Evolutionary conservation across 2,888 invertebrate genomes (phyloP), one percentile per base, ranked within the genome.

Genomic region (Ophion ventricosus): DNA sequence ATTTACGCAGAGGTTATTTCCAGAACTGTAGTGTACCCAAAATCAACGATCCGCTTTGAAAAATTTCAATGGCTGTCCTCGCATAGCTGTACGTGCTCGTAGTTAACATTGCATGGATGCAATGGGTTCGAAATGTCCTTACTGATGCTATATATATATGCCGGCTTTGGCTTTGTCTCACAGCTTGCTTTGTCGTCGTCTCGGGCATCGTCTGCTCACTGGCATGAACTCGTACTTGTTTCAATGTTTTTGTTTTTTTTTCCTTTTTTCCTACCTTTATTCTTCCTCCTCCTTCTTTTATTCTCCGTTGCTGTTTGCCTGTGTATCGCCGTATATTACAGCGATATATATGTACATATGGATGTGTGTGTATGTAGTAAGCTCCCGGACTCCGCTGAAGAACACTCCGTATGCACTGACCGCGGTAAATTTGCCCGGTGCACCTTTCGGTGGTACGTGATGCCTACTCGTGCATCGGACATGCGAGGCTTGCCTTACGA

Each of bases 391-490:
- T 79, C 26, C 29, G 49, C 80, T 66, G 56, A 25, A 63, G 74
- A 73, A 70, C 64, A 63, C 66, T 80, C 59, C 73, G 67, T 59
- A 74, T 73, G 66, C 73, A 74, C 80, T 73, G 73, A 80, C 80
- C 80, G 80, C 78, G 63, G 54, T 79, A 29, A 61, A 78, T 79
- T 79, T 63, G 56, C 78, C 70, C 67, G 76, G 56, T 79, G 70
- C 78, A 59, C 78, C 78, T 79, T 79, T 79, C 70, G 56, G 54
- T 72, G 56, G 61, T 79, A 79, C 78, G 78, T 79, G 80, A 80
- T 80, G 74, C 64, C 49, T 26, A 25, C 70, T 17, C 40, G 70
- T 57, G 73, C 73, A 64, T 26, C 66, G 72, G 79, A 80, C 72
- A 80, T 40, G 29, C 72, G 29, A 72, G 57, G 10, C 70, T 70